Base-by-base conservation (phyloP, 1,140 invertebrate species). In the Fopius arisanus region DNA sequence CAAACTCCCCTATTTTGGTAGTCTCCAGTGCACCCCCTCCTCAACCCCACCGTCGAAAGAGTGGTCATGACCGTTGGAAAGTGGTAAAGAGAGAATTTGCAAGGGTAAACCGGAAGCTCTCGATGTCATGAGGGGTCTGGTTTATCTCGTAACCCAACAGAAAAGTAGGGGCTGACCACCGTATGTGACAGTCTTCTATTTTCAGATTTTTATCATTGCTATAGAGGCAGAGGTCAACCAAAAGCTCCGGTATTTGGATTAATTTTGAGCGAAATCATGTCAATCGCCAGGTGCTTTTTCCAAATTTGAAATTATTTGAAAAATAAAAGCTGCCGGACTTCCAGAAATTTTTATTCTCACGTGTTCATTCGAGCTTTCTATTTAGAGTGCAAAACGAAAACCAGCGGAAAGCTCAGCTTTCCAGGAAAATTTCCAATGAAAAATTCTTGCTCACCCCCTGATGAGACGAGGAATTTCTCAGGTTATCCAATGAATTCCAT, bases 1-100 rank as follows among this genome's bases (percentile, higher is more conserved):
- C 83, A 85, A 85, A 84, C 82, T 82, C 80, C 78, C 78, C 40
- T 41, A 40, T 29, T 68, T 43, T 43, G n/a, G 37, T 43, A 43
- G 51, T 54, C 51, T 70, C 54, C 59, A 68, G 76, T 59, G 14
- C 33, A 10, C 5, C 43, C 54, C 74, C n/a, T n/a, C n/a, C n/a
- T n/a, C n/a, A n/a, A n/a, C n/a, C n/a, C n/a, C n/a, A n/a, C n/a
- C n/a, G 69, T 40, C 72, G 75, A 80, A 81, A 81, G 81, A 80
- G 80, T 78, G 80, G 77, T 81, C 75, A 26, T 74, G 78, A 79
- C 80, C 82, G 74, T 77, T n/a, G 75, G 80, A 81, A 86, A 86
- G 83, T 84, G 84, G 84, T 85, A 85, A 85, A 86, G 83, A 86
- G 84, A 74, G 83, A 86, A 86, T 86, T 86, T 85, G 82, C 84